Evolutionary conservation across 2,888 invertebrate species (phyloP), one percentile per base, ranked within the genome.

Genomic region (Cryptophagus acutangulus): DNA sequence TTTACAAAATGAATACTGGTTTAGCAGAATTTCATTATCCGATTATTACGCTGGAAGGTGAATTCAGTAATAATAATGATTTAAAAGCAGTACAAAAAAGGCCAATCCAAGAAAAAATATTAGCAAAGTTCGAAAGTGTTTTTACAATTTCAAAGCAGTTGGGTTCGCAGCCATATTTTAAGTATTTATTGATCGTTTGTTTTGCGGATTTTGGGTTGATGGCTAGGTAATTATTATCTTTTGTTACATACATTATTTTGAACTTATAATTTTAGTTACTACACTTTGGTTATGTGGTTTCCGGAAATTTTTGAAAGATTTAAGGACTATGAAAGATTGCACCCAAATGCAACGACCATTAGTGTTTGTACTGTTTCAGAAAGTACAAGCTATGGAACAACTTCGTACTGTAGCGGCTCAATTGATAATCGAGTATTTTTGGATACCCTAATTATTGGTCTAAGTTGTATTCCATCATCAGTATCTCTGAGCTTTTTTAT

Each of bases 221-320:
- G 77, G 76, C 77, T 51, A 77, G 78, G 77, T 78, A 57, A 49
- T 20, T 39, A 34, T 12, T 37, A 17, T n/a, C 17, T n/a, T n/a
- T n/a, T n/a, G n/a, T n/a, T n/a, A n/a, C n/a, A n/a, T n/a, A n/a
- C n/a, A n/a, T n/a, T n/a, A n/a, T n/a, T n/a, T n/a, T n/a, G n/a
- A 38, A 13, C 14, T 36, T 20, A 35, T 30, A 28, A 41, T 65
- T 60, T 3, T 61, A 78, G 78, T 53, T 78, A 78, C 62, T 78
- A 77, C 62, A 78, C 78, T 0, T 61, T 78, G 47, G 75, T 77
- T 70, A 76, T 83, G 76, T 83, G 82, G 82, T 81, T 82, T 63
- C 82, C 82, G 30, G 81, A 82, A 56, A 70, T 83, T 43, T 82
- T 82, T 61, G 77, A 77, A 66, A 62, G 81, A 46, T 78, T 77